phyloP scores from a whole-genome alignment of 2,797 vertebrate species.

The Podarcis lilfordi region DNA sequence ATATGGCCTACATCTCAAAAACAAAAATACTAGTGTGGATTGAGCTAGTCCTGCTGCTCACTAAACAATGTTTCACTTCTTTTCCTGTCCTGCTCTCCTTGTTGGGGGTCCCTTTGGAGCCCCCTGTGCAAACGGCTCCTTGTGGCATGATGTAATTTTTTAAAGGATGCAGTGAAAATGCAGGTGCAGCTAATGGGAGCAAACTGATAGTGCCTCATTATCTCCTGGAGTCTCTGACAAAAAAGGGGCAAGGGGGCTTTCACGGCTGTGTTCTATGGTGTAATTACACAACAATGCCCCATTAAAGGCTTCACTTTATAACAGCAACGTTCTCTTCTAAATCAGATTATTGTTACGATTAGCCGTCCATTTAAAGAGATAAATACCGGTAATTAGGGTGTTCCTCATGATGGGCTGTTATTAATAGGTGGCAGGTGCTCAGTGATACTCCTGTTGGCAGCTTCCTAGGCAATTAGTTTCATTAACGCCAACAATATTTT shows the following conservation, averaged over 20 bases:
- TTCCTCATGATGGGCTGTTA: slow-evolving; percentile 39
- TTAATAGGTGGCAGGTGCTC: slow-evolving; percentile 45
- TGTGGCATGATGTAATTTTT: slow-evolving; percentile 26
- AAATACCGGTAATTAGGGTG: slow-evolving; percentile 66
- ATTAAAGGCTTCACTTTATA: slow-evolving; percentile 57
- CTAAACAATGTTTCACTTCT: neutral
- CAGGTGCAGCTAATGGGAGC: slow-evolving; percentile 56
- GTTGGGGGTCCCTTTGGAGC: neutral
- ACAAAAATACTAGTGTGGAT: neutral
- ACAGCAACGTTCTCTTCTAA: slow-evolving; percentile 62
- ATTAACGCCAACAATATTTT: slow-evolving; percentile 58
- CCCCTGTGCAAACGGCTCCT: slow-evolving; percentile 1
- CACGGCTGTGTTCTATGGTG: slow-evolving; percentile 50
- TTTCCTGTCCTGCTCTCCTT: neutral
- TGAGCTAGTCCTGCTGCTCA: neutral
- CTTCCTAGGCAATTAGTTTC: slow-evolving; percentile 62
- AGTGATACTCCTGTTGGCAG: slow-evolving; percentile 37
- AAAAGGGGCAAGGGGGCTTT: slow-evolving; percentile 36
- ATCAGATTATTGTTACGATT: slow-evolving; percentile 56
- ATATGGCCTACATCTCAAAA: neutral
- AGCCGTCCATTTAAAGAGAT: slow-evolving; percentile 61
- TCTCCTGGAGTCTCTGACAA: slow-evolving; percentile 37
- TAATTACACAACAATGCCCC: slow-evolving; percentile 64
- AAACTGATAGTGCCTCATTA: slow-evolving; percentile 64
- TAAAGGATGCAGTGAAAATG: slow-evolving; percentile 51